Base-by-base conservation (phyloP, 2,113 vertebrate species). In the Nesospiza acunhae region DNA sequence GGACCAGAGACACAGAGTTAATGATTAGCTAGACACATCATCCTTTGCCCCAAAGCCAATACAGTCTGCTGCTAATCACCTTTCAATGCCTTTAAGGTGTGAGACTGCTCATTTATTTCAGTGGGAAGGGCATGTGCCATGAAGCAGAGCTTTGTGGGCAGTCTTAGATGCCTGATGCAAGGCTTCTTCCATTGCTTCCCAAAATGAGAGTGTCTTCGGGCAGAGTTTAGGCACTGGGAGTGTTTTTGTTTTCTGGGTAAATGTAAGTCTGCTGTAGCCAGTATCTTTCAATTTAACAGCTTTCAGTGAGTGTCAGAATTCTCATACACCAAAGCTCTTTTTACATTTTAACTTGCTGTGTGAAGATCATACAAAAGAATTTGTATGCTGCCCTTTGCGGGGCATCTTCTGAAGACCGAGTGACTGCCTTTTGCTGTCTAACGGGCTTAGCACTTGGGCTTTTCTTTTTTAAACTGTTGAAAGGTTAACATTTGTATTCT, bases 341-440 rank as follows among this genome's bases (percentile, higher is more conserved):
- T 41, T 73, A 52, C 64, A 41, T 84, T 94, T 84, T 49, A 89
- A 73, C 47, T 87, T 1, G 2, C 77, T 60, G 7, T 39, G 20
- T 73, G 84, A 91, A 92, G 73, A 69, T 89, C 58, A 30, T 50
- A n/a, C 21, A 64, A 72, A 95, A 78, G 31, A 70, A 92, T 94
- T 80, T 8, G 15, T 93, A 81, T 0, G 0, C 22, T 82, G 64
- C 53, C 52, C 91, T 89, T 94, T 94, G 42, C 64, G 89, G 24
- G 28, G 30, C 49, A 41, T 60, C 87, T 94, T 89, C 77, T 80
- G 47, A 66, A 92, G 67, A 62, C 56, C 0, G 1, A 70, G 41
- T 80, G 59, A 35, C 60, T 84, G 73, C 44, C 52, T 91, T 87
- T 49, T 75, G 76, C 77, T 85, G 12, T 80, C 52, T 59, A 31